These are phyloP conservation scores for Polypterus senegalus DNA, from an alignment of 2,113 vertebrate species.

Conservation along the genomic window DNA sequence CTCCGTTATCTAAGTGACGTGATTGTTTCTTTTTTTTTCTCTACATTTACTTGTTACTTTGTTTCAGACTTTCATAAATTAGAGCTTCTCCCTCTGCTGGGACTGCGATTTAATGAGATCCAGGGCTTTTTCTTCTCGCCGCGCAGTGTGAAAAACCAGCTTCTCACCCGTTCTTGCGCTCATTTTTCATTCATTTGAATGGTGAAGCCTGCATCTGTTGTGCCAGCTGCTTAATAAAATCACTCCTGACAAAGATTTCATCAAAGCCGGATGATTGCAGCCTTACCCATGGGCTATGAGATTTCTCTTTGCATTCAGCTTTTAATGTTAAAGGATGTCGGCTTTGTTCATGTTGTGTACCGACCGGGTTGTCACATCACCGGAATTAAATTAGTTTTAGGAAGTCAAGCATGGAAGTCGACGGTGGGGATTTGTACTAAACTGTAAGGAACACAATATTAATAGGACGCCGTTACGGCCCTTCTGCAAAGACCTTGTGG, in stretches of 20 bases:
- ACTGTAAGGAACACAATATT: constrained; percentile 34
- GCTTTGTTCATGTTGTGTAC: constrained; percentile 9
- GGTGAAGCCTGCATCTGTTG: constrained; percentile 12
- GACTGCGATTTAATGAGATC: neutral
- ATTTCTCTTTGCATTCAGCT: constrained; percentile 12
- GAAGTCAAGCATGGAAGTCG: constrained; percentile 32
- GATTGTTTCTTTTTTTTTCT: neutral
- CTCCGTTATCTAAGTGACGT: neutral
- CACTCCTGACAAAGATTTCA: neutral
- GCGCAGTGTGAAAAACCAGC: constrained; percentile 11
- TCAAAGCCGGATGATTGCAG: neutral
- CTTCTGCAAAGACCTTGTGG: constrained; percentile 34
- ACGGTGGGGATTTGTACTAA: constrained; percentile 33
- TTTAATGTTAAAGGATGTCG: constrained; percentile 11
- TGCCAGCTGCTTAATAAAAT: constrained; percentile 1
- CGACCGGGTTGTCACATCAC: constrained; percentile 19
- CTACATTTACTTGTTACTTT: neutral
- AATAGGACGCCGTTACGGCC: constrained; percentile 22
- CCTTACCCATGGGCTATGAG: constrained; percentile 13
- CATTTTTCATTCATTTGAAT: constrained; percentile 12
- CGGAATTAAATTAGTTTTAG: constrained; percentile 44
- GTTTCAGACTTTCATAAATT: constrained; percentile 1
- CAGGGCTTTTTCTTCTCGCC: too few species aligned
- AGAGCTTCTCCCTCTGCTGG: neutral
- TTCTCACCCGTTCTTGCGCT: constrained; percentile 3